Evolutionary conservation across 2,113 vertebrate genomes (phyloP).

Genomic region (Lucifuga dentata): DNA sequence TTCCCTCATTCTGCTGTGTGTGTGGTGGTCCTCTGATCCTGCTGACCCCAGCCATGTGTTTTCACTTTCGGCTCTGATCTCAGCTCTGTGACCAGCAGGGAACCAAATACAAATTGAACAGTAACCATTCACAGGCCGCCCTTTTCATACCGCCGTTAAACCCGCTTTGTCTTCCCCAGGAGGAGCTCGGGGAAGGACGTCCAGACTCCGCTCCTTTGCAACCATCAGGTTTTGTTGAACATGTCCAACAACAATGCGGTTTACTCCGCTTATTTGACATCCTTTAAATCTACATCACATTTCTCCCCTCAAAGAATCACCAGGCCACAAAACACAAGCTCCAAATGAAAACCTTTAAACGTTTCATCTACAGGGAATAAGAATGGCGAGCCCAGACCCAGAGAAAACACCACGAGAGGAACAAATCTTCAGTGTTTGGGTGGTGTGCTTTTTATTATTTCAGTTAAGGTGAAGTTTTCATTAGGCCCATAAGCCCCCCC

Average conservation of each 20-base stretch:
- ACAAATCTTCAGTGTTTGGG: conserved; percentile 70
- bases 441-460: conserved; percentile 76
- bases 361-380: conserved; percentile 15
- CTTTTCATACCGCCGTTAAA: conserved; percentile 93
- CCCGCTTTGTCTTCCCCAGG: conserved; percentile 92
- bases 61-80: conserved; percentile 99
- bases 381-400: conserved; percentile 43
- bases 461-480: conserved; percentile 80
- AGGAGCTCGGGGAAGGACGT: conserved; percentile 85
- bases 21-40: conserved; percentile 98
- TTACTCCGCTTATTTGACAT: conserved; percentile 40
- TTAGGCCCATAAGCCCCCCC: conserved; percentile 70
- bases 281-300: conserved; percentile 47
- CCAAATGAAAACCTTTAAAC: conserved; percentile 25
- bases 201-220: conserved; percentile 48
- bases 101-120: conserved; percentile 99
- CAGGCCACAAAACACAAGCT: conserved; percentile 44
- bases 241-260: conserved; percentile 45
- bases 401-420: conserved; percentile 61
- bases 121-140: conserved; percentile 99
- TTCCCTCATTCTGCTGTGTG: conserved; percentile 90
- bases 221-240: conserved; percentile 20
- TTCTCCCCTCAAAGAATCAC: conserved; percentile 43
- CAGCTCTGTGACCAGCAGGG: conserved; percentile 98
- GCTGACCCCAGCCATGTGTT: conserved; percentile 99